Evolutionary conservation across 2,797 vertebrate genomes (phyloP).

Genomic region (Salmo trutta): DNA sequence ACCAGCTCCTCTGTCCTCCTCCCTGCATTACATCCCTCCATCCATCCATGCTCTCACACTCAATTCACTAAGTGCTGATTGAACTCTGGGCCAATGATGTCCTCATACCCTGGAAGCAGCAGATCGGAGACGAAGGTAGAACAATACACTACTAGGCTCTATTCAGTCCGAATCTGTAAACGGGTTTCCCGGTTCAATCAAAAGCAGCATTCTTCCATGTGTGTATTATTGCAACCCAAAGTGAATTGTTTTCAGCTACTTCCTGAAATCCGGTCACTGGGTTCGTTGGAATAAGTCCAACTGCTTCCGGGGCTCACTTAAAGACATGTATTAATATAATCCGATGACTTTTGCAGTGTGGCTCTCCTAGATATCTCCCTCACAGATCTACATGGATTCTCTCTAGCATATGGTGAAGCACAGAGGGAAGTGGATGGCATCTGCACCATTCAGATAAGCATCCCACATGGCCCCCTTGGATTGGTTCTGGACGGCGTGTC

Average conservation of each 20-base stretch:
- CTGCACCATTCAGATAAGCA: background rate
- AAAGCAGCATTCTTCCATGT: background rate
- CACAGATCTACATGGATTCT: background rate
- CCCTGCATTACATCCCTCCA: background rate
- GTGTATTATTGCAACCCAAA: background rate
- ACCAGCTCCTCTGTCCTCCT: background rate
- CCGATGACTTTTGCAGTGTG: background rate
- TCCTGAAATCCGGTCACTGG: background rate
- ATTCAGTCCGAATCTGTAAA: background rate
- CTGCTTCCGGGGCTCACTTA: background rate
- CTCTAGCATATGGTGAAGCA: background rate
- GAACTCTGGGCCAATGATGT: background rate
- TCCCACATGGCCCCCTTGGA: background rate
- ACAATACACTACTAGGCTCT: background rate
- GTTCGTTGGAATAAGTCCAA: background rate
- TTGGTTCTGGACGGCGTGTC: background rate
- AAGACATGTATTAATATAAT: background rate
- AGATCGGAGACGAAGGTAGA: background rate
- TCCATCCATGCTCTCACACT: background rate
- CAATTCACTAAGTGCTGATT: conserved; percentile 6
- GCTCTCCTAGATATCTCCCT: background rate
- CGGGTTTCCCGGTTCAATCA: background rate
- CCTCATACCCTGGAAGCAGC: background rate
- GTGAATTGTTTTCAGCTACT: background rate
- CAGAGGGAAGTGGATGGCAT: background rate